Percentiles rank a stretch among this genome's conserved stretches.
Conservation (phyloP, 1,140 invertebrate genomes). For the Contarinia nasturtii region DNA sequence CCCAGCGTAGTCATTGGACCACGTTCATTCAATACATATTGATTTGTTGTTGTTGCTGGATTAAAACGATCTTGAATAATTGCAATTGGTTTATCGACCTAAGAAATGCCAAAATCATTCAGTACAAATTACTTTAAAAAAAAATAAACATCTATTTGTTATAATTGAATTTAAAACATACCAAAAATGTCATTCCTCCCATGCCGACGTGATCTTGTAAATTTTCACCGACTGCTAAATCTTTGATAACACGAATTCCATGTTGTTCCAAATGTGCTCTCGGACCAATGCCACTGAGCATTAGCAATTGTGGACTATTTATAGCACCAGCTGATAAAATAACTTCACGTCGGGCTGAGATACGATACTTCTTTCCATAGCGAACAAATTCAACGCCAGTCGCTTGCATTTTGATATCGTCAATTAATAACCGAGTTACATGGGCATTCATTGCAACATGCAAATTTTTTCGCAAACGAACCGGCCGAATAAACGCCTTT, state of each 20-base stretch:
- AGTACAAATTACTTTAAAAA: too few species aligned
- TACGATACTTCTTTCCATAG: constrained; percentile 39
- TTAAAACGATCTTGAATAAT: constrained; percentile 55
- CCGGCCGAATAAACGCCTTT: constrained; percentile 70
- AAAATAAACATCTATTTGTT: too few species aligned
- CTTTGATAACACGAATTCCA: constrained; percentile 47
- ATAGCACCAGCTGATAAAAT: constrained; percentile 63
- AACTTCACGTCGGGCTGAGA: constrained; percentile 53
- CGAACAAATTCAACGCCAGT: constrained; percentile 56
- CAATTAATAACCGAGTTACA: constrained; percentile 48
- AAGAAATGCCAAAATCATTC: too few species aligned
- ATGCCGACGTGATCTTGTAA: constrained; percentile 68
- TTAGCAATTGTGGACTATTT: constrained; percentile 61
- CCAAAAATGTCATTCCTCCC: constrained; percentile 58
- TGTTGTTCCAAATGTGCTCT: constrained; percentile 46
- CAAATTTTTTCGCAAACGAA: constrained; percentile 55
- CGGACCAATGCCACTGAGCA: constrained; percentile 76
- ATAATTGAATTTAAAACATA: too few species aligned
- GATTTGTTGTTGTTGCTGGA: constrained; percentile 53
- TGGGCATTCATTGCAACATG: constrained; percentile 60
- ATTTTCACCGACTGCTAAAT: constrained; percentile 55
- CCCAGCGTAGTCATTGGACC: constrained; percentile 71
- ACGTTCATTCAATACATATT: constrained; percentile 52
- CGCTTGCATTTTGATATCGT: constrained; percentile 41
- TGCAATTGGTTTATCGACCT: constrained; percentile 51